Conservation (phyloP, 2,113 vertebrate species). For the Prolemur simus region DNA sequence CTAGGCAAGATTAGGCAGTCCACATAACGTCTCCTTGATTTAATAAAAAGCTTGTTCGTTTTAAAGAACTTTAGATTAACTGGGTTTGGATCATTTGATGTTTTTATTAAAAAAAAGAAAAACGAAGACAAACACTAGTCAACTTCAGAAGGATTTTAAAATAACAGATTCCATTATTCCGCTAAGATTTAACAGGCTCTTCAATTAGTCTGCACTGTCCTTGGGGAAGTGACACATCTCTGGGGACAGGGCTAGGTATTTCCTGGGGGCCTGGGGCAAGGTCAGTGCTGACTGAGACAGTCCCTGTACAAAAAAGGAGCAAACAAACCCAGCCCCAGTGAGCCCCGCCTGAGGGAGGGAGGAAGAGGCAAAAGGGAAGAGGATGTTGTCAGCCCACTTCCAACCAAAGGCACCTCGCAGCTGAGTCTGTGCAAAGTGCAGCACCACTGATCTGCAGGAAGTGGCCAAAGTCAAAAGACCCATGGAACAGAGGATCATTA, state of each 20-base stretch:
- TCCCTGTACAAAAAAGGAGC: background rate
- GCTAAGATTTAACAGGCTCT: background rate
- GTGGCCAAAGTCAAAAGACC: background rate
- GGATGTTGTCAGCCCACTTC: no score
- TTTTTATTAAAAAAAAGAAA: conserved; percentile 48
- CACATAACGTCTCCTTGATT: background rate
- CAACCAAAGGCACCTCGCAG: background rate
- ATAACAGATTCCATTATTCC: fast-evolving
- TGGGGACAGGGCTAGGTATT: background rate
- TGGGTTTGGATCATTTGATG: background rate
- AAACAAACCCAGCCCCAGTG: fast-evolving
- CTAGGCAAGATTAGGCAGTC: background rate
- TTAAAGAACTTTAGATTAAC: conserved; percentile 42
- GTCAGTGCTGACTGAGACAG: background rate
- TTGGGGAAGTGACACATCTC: background rate
- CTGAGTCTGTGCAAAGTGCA: no score
- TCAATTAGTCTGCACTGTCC: background rate
- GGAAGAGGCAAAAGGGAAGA: background rate
- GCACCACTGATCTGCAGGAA: background rate
- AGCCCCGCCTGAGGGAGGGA: background rate
- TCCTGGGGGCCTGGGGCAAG: background rate
- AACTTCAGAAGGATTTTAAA: background rate
- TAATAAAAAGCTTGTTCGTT: background rate
- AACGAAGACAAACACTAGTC: background rate
- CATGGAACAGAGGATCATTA: fast-evolving